Conservation (phyloP, 2,888 invertebrate genomes). For the Chrysotoxum bicinctum region DNA sequence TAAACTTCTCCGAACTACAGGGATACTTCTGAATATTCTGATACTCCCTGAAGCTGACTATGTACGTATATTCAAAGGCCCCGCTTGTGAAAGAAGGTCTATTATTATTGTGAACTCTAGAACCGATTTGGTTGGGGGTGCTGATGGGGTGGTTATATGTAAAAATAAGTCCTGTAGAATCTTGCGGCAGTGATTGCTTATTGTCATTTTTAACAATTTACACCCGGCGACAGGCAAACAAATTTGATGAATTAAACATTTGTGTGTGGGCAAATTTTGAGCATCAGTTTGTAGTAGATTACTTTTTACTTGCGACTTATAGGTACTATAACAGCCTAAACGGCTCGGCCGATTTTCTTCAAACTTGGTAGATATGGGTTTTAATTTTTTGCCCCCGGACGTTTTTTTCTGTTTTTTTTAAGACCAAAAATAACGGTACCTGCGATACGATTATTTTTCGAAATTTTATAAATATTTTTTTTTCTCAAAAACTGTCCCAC, state of each 20-base stretch:
- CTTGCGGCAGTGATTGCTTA: conserved; percentile 47
- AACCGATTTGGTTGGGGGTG: not conserved
- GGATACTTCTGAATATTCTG: not conserved
- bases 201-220: conserved; percentile 63
- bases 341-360: no score
- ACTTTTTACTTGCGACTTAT: no score
- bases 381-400: no score
- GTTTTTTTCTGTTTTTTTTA: no score
- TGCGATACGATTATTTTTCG: no score
- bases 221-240: conserved; percentile 37
- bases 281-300: conserved; percentile 2
- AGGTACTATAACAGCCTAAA: no score
- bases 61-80: not conserved
- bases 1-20: not conserved
- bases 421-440: no score
- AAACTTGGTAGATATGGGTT: no score
- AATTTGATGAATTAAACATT: conserved; percentile 56
- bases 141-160: not conserved
- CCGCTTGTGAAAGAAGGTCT: not conserved
- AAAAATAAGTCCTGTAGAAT: conserved; percentile 19
- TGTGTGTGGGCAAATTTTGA: not conserved
- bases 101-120: not conserved
- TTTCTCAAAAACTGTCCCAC: no score
- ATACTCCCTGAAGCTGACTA: not conserved
- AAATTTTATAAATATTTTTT: no score